Evolutionary conservation across 2,888 invertebrate genomes (phyloP), one percentile per base, ranked within the genome.

Genomic region (Lepetodrilus schrolli): DNA sequence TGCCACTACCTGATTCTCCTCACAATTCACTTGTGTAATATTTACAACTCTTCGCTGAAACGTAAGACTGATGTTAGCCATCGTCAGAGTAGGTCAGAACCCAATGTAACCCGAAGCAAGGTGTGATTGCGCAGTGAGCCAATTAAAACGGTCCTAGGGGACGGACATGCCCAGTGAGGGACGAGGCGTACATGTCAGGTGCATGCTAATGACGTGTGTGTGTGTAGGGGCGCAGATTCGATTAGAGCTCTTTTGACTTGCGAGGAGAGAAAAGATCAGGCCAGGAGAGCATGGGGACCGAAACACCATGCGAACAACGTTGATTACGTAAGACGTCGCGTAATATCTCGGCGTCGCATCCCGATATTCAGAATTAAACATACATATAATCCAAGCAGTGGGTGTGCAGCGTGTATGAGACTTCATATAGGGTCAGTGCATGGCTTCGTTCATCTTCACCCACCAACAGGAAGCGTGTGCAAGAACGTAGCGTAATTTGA

Each of bases 401-500:
- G 30, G 58, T 58, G 17, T n/a, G 30, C 26, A 30, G 58, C 30
- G 58, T 58, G 58, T 34, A 26, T 30, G 17, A 23, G 58, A 34
- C 58, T 26, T n/a, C 30, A 17, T 21, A 58, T 58, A 26, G 30
- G 34, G 34, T 26, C 58, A 30, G 26, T 34, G 30, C 17, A 30
- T 17, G 34, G 58, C 58, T 34, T 58, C n/a, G n/a, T n/a, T n/a
- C 58, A 58, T 58, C 34, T 58, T 58, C 30, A 58, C 26, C 58
- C 34, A 30, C 1, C n/a, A 17, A 58, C 58, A 58, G 58, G 58
- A 58, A 58, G 34, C 34, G 58, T 34, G 26, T 17, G 58, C 30
- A 58, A 58, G 58, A 58, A 58, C 58, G 26, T 58, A 58, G 58
- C 58, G 58, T 58, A 58, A 58, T 58, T 58, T 58, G 58, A 58